phyloP scores from a whole-genome alignment of 2,888 invertebrate species.

The Leptogaster cylindrica region DNA sequence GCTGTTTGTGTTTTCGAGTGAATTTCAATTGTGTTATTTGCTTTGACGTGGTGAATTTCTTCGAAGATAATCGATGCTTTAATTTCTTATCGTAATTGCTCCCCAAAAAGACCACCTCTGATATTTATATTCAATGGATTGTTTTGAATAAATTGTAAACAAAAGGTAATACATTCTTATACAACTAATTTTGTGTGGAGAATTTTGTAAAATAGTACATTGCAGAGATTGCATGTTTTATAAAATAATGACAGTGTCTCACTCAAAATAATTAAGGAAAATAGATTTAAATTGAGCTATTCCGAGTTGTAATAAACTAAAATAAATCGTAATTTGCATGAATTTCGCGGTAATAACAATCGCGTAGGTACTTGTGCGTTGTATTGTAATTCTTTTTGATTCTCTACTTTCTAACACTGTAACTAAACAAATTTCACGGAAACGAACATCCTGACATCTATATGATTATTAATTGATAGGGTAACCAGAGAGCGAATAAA shows the following conservation, averaged over 20 bases:
- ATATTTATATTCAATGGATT: conserved; percentile 27
- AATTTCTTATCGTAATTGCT: background rate
- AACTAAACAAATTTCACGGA: no score
- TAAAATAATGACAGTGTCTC: background rate
- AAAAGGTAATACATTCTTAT: conserved; percentile 31
- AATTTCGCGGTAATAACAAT: conserved; percentile 6
- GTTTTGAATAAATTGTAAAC: conserved; percentile 1
- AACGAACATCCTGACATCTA: no score
- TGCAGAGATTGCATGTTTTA: conserved; percentile 21
- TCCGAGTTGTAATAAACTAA: no score
- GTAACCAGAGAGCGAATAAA: conserved; percentile 38
- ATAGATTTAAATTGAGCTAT: no score
- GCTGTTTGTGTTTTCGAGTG: conserved; percentile 32
- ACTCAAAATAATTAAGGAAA: background rate
- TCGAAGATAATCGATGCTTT: background rate
- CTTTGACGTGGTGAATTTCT: conserved; percentile 6
- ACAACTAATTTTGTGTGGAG: conserved; percentile 29
- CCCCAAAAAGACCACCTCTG: conserved; percentile 2
- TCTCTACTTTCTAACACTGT: no score
- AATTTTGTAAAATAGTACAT: conserved; percentile 3
- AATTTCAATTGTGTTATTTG: conserved; percentile 15
- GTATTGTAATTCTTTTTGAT: no score
- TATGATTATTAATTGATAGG: no score
- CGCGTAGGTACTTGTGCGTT: no score
- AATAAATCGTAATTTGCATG: conserved; percentile 23